phyloP scores from a whole-genome alignment of 2,888 invertebrate genomes.

The Sepiola atlantica region DNA sequence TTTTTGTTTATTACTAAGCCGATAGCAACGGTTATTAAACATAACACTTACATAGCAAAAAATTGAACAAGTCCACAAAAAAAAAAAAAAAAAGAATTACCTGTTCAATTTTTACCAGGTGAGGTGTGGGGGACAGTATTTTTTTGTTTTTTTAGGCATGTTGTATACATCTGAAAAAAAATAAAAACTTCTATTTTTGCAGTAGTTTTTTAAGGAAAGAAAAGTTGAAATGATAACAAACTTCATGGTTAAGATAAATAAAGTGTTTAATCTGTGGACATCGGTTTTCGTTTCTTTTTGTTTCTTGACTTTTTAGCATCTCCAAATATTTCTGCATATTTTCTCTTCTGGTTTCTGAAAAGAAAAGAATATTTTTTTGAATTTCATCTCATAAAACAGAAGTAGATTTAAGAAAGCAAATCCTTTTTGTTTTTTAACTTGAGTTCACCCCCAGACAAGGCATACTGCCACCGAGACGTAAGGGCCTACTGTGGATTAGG shows the following conservation, averaged over 20 bases:
- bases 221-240: background rate
- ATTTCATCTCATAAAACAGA: background rate
- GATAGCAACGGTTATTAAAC: too few relatives aligned
- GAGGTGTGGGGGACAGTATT: too few relatives aligned
- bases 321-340: constrained; percentile 63
- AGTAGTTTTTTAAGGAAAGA: background rate
- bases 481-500: too few relatives aligned
- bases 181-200: background rate
- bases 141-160: too few relatives aligned
- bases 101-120: too few relatives aligned
- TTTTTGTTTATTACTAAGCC: too few relatives aligned
- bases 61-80: too few relatives aligned
- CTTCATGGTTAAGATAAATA: background rate
- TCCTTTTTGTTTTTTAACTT: background rate
- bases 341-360: constrained; percentile 69
- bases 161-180: background rate
- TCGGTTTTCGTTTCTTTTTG: constrained; percentile 32
- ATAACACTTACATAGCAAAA: too few relatives aligned
- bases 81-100: too few relatives aligned
- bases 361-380: background rate
- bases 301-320: background rate
- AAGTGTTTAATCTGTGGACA: background rate
- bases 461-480: too few relatives aligned
- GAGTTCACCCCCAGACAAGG: too few relatives aligned
- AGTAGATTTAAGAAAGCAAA: background rate